Base-by-base conservation (phyloP, 2,888 invertebrate species). In the Papilio gigon region DNA sequence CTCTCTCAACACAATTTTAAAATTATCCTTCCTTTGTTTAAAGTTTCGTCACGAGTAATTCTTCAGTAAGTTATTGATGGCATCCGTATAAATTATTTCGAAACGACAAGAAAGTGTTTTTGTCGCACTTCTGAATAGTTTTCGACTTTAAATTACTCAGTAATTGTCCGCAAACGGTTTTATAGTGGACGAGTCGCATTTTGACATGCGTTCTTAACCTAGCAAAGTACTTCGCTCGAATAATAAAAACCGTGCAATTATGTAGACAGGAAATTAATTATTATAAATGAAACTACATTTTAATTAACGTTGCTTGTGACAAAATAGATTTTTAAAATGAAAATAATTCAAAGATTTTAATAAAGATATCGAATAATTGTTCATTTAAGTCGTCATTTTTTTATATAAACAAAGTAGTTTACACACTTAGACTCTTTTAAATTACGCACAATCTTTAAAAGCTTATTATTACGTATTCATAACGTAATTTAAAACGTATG, bases 111-210 rank as follows among this genome's bases (percentile, higher is more conserved):
- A 68, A 65, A 68, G 68, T 68, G 68, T 68, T 68, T 68, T 68
- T 68, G 64, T 68, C 50, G 50, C 68, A 50, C 68, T 68, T 60
- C 30, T 59, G 50, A 40, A 65, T 64, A 60, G 59, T 58, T 68
- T 60, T 17, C 30, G 22, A 60, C 50, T 33, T 60, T 60, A 40
- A 68, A 68, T 68, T 68, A 60, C 50, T 50, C 50, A n/a, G 50
- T 59, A 68, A 65, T 65, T 65, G 53, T 22, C 27, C 33, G 59
- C 47, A 47, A 25, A 68, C 44, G 63, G 17, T 63, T 22, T 30
- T 50, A 30, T 30, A 22, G 17, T 9, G 6, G 25, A n/a, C 11
- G 25, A 6, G 6, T 33, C 30, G 30, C 37, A 50, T 47, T 60
- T 53, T 60, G 37, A 30, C 35, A 42, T 17, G 64, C n/a, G n/a